These are phyloP conservation scores for Empidonax alnorum DNA, from an alignment of 2,113 vertebrate genomes.

Conservation along the genomic window DNA sequence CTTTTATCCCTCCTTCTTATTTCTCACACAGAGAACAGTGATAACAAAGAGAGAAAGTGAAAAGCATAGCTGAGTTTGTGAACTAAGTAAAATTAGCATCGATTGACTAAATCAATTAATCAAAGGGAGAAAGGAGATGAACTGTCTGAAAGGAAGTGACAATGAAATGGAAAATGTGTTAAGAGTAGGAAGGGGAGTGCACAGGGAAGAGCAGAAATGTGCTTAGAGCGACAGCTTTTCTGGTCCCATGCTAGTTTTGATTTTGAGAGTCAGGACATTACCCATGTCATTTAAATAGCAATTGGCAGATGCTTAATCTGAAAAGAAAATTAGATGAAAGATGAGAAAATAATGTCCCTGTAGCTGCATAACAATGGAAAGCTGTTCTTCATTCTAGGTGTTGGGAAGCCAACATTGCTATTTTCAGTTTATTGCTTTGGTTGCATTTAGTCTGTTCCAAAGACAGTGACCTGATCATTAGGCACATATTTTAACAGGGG, in stretches of 20 bases:
- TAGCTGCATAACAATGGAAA: background rate
- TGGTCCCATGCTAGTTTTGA: background rate
- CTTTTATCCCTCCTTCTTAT: background rate
- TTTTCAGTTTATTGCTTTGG: background rate
- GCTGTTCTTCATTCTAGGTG: background rate
- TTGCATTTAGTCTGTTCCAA: background rate
- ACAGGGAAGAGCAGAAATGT: background rate
- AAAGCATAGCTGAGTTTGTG: background rate
- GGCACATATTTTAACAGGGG: background rate
- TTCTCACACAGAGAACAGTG: background rate
- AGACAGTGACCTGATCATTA: background rate
- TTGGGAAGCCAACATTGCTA: fast-evolving
- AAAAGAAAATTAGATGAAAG: background rate
- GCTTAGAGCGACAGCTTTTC: background rate
- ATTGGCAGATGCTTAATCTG: background rate
- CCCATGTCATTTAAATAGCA: background rate
- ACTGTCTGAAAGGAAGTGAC: background rate
- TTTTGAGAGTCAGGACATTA: background rate
- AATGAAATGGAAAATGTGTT: background rate
- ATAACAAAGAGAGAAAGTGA: background rate
- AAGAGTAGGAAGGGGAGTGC: background rate
- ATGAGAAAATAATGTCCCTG: background rate
- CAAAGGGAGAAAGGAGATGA: background rate
- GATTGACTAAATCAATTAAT: background rate
- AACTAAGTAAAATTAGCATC: background rate